These are phyloP conservation scores for Caenorhabditis becei DNA, from an alignment of 2,888 invertebrate species.

Conservation along the genomic window DNA sequence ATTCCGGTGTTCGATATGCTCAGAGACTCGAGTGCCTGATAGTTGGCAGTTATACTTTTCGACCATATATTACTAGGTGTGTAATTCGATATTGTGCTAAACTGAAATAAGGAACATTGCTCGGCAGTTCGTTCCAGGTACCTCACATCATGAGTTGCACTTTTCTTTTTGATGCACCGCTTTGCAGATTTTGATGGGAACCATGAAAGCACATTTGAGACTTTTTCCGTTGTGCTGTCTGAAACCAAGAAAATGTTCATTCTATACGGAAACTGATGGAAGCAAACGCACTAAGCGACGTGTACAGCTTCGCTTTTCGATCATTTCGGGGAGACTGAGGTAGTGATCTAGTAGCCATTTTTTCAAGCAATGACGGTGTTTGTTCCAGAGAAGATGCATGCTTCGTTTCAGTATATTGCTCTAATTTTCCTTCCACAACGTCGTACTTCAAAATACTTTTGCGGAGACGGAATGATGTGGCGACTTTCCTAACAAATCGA, in stretches of 20 bases:
- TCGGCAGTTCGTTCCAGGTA: no score
- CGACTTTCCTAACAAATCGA: conserved; percentile 68
- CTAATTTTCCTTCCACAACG: conserved; percentile 26
- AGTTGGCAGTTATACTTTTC: conserved; percentile 36
- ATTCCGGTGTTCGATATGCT: conserved; percentile 78
- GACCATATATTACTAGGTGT: conserved; percentile 8
- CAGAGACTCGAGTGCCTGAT: conserved; percentile 58
- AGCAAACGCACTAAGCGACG: conserved; percentile 39
- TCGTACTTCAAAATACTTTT: conserved; percentile 45
- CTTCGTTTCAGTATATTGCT: conserved; percentile 19
- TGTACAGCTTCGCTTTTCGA: conserved; percentile 50
- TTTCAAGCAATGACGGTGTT: conserved; percentile 43
- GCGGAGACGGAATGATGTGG: conserved; percentile 67
- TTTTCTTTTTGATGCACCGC: conserved; percentile 40
- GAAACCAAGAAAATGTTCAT: not conserved
- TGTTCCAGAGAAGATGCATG: conserved; percentile 28
- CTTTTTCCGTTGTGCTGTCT: conserved; percentile 57
- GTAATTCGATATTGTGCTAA: no score
- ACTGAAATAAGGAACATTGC: no score
- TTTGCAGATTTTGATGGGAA: conserved; percentile 72
- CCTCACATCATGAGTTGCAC: conserved; percentile 47
- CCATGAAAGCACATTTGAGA: conserved; percentile 72
- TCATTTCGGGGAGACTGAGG: conserved; percentile 68
- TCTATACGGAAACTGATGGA: no score
- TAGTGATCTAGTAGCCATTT: conserved; percentile 56